phyloP scores from a whole-genome alignment of 1,140 invertebrate genomes.

The Trichonephila clavipes region DNA sequence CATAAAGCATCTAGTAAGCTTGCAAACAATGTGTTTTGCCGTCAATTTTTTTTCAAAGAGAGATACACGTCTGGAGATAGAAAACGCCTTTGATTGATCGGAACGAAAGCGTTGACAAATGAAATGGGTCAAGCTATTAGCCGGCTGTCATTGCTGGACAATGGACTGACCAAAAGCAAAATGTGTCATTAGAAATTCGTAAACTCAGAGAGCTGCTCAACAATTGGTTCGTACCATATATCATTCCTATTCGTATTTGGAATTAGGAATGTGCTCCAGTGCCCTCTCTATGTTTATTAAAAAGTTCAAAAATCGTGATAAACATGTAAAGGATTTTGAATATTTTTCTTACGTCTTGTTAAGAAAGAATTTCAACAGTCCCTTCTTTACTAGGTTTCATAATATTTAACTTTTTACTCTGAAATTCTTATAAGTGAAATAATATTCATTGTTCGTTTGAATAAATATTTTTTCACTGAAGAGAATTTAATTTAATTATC shows the following conservation, averaged over 20 bases:
- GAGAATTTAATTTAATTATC: no score
- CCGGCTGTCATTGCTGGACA: constrained; percentile 1
- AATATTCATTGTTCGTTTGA: no score
- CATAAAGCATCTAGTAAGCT: background rate
- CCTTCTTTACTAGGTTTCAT: no score
- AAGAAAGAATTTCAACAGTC: no score
- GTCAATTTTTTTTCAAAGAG: background rate
- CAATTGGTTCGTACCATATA: background rate
- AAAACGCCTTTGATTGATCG: constrained; percentile 21
- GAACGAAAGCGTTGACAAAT: constrained; percentile 1
- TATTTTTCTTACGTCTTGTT: no score
- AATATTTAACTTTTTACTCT: no score
- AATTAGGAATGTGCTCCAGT: background rate
- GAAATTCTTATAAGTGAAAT: no score
- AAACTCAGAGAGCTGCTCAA: background rate
- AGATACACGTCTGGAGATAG: background rate
- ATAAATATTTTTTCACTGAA: no score
- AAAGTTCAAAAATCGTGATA: background rate
- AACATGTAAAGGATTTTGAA: background rate
- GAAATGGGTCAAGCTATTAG: constrained; percentile 21
- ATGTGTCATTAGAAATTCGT: constrained; percentile 10
- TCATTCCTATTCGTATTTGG: background rate
- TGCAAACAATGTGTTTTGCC: background rate
- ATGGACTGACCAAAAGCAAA: background rate
- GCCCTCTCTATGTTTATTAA: background rate